Evolutionary conservation across 92 coral and sea anemone species (phyloP).

Genomic region (Porites cylindrica): DNA sequence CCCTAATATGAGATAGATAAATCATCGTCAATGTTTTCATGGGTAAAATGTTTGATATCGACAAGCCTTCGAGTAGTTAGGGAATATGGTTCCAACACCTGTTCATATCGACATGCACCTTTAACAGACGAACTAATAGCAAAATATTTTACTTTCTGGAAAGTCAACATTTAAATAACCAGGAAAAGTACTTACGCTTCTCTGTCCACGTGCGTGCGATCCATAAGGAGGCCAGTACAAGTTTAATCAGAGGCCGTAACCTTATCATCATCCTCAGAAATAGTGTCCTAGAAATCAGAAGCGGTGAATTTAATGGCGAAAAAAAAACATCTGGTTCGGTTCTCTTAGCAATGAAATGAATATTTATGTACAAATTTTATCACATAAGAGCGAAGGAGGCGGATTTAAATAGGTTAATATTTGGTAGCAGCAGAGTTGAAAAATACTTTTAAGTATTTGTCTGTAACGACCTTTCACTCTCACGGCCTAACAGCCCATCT

Average conservation of each 20-base stretch:
- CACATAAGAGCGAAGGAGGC: neutral
- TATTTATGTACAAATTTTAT: conserved; percentile 8
- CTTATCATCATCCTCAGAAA: conserved; percentile 16
- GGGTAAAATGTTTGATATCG: neutral
- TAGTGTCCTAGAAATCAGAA: conserved; percentile 3
- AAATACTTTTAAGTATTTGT: neutral
- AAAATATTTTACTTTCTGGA: neutral
- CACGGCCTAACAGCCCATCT: neutral
- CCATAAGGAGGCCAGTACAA: conserved; percentile 8
- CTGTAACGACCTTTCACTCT: neutral
- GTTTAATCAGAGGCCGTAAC: neutral
- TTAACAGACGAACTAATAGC: neutral
- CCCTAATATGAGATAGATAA: neutral
- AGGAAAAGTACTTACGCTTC: conserved; percentile 28
- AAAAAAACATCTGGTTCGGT: conserved; percentile 10
- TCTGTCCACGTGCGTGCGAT: conserved; percentile 13
- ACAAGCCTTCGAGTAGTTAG: neutral
- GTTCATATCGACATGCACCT: neutral
- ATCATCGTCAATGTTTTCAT: neutral
- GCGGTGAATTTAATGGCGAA: neutral
- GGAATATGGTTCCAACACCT: neutral
- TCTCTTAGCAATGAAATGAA: conserved; percentile 27
- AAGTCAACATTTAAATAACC: neutral
- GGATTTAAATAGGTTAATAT: neutral
- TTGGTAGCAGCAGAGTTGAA: conserved; percentile 2